Evolutionary conservation across 2,113 vertebrate species (phyloP).

Genomic region (Irena cyanogastra): DNA sequence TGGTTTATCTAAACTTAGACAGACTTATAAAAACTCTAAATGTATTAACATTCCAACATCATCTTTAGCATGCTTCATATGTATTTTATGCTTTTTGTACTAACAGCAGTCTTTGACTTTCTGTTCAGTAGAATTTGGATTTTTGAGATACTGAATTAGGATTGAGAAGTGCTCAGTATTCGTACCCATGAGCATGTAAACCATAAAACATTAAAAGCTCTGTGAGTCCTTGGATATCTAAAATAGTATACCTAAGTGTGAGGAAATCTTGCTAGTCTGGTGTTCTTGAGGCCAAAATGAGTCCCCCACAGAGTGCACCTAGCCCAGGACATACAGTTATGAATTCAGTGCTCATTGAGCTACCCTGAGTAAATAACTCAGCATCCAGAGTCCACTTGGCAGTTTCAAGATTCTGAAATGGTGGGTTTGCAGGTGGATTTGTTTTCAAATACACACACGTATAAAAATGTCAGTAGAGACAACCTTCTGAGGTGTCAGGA

Average conservation of each 20-base stretch:
- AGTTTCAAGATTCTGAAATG: not conserved
- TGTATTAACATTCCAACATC: not conserved
- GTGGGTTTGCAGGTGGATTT: not conserved
- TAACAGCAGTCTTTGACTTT: not conserved
- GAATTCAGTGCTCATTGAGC: not conserved
- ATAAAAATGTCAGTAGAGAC: not conserved
- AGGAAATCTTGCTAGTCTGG: not conserved
- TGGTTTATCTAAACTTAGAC: not conserved
- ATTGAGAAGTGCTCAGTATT: not conserved
- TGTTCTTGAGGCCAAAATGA: not conserved
- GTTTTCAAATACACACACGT: not conserved
- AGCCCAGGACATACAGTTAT: not conserved
- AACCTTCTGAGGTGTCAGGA: not conserved
- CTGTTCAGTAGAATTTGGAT: not conserved
- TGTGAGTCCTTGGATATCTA: not conserved
- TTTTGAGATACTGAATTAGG: not conserved
- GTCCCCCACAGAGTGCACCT: fast-evolving
- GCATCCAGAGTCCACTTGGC: not conserved
- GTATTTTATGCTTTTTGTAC: not conserved
- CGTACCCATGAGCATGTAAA: not conserved
- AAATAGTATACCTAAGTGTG: not conserved
- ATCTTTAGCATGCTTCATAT: not conserved
- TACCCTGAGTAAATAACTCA: not conserved
- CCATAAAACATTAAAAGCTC: not conserved
- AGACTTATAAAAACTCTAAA: not conserved